Base-by-base conservation (phyloP, 2,113 vertebrate genomes). In the Rhinopomastus cyanomelas region DNA sequence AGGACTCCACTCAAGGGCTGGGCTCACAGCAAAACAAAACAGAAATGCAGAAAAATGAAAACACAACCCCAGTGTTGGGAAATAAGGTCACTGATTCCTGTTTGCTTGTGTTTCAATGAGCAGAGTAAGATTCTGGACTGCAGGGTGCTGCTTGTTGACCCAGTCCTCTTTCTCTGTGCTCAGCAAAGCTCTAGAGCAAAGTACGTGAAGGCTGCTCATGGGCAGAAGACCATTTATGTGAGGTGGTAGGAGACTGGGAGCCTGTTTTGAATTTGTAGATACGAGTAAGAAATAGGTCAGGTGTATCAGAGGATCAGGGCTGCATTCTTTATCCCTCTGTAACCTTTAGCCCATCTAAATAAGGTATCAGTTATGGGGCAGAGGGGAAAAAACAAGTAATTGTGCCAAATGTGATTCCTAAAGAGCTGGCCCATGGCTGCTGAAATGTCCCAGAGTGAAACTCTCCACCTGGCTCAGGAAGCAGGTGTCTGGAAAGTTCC, bases 361-460 rank as follows among this genome's bases (percentile, higher is more conserved):
- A 82, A 42, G 29, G 30, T 53, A 12, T 57, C n/a, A 84, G 13
- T 72, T 94, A 61, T 27, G 30, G 30, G 90, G 46, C 71, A 68
- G 69, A 81, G 84, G 83, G 80, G 78, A 79, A 94, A 96, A 96
- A 95, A 92, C 89, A 96, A 94, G 32, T 94, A 59, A 79, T 94
- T 92, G 81, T 93, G 92, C 91, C 92, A 94, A 85, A 69, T 52
- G 59, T 12, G 46, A 82, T 87, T 87, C 81, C 64, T 89, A 4
- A 92, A 93, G 81, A 73, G 64, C 36, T 93, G 89, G 84, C 62
- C 51, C 88, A 57, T 27, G 26, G 16, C 42, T 90, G 74, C 51
- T 85, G 78, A 85, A 90, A 66, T 82, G 71, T 93, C 71, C 46
- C 46, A 73, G 67, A 74, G 82, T 55, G 76, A 64, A 73, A 34